Base-by-base conservation (phyloP, 1,140 invertebrate species). In the Mesaphorura yosii region DNA sequence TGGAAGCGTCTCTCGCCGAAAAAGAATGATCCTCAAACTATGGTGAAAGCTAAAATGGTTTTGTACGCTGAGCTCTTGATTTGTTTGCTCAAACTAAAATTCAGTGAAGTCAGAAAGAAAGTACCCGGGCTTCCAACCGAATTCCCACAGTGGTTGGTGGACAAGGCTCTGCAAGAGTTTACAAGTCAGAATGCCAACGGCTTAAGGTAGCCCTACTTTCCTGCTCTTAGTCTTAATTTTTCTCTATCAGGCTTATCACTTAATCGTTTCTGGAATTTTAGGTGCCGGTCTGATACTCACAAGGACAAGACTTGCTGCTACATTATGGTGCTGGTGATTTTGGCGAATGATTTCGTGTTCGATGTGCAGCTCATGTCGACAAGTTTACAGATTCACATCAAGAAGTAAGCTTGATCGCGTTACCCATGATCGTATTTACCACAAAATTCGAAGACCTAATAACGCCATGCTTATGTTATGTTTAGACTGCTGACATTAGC, bases 31-130 rank as follows among this genome's bases (percentile, higher is more conserved):
- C 29, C 38, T 3, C 41, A 26, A 19, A 25, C 41, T 22, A 38
- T 45, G 2, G 25, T 25, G 6, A n/a, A 3, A 15, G 51, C 52
- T 14, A 63, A 63, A 48, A 3, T 63, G 34, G 51, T 53, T 29
- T 39, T 63, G 17, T 63, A 63, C 37, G 55, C 61, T 17, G 61
- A 63, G 28, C 15, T 59, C 7, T 27, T 59, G 1, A 63, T 63
- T 27, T 17, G 37, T 1, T 29, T 63, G 4, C 20, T 53, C 15
- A 63, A 59, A 52, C n/a, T 59, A 10, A 15, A 15, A 17, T 28
- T 40, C 20, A 12, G 34, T 3, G 34, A 48, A 5, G 12, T 62
- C 19, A 39, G 48, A 46, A 57, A 41, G 40, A 62, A 52, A 40
- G 46, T 45, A 3, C 22, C 34, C 7, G 0, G 31, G 2, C 17